Base-by-base conservation (phyloP, 1,140 invertebrate species). In the Cepaea nemoralis region DNA sequence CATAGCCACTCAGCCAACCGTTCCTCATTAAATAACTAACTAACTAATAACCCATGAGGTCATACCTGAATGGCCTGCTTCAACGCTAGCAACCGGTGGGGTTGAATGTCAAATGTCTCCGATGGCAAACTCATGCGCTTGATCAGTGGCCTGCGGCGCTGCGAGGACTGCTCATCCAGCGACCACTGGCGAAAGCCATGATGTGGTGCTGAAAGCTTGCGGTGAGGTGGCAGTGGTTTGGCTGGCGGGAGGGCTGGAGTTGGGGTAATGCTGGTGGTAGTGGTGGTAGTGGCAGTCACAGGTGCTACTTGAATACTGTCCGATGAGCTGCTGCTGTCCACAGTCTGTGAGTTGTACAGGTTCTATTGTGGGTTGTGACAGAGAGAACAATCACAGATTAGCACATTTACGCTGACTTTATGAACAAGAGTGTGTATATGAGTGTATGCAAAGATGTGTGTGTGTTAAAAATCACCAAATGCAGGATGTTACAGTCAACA, bases 51-150 rank as follows among this genome's bases (percentile, higher is more conserved):
- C 42, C 19, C 8, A 45, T 19, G 19, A 55, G 22, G 2, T 55
- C 50, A 31, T 0, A 80, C 78, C 48, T 90, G 87, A 63, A 91
- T 77, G 45, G 88, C 87, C 76, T 91, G 89, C 75, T 90, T 91
- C 24, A 91, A 48, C 5, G 87, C 89, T 78, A 90, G 85, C 33
- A 90, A 83, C 59, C 85, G 82, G 80, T 90, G 89, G n/a, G 90
- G 90, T 77, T 88, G 88, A 39, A 90, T 85, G 80, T 91, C 89
- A 75, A 88, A 89, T 27, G 86, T 87, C 77, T 89, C 89, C 33
- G 89, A 89, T 37, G 94, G 94, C 71, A 95, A 91, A 90, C 94
- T 95, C 86, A 95, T 94, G 31, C 94, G 91, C 90, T 95, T 95
- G 35, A 93, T 92, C 2, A 93, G 89, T 24, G 92, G 91, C 39